Percentiles rank a stretch among this genome's conserved stretches.
Evolutionary conservation across 2,888 invertebrate genomes (phyloP).

Genomic region (Hoplodrina blanda): DNA sequence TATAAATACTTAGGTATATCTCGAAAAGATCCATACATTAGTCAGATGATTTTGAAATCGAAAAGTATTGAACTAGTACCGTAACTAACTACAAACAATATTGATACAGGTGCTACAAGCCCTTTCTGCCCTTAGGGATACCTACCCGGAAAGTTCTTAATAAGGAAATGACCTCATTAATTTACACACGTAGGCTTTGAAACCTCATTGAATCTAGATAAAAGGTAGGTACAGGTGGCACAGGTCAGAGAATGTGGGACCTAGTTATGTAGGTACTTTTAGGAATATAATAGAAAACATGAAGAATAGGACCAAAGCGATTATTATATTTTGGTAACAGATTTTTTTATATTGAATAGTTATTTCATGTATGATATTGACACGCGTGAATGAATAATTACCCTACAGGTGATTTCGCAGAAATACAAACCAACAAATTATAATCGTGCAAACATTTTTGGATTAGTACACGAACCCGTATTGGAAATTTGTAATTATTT

Average conservation of each 20-base stretch:
- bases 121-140: slow-evolving; percentile 21
- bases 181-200: slow-evolving; percentile 19
- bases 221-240: not conserved
- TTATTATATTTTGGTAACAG: not conserved
- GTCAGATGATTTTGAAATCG: not conserved
- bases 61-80: slow-evolving; percentile 4
- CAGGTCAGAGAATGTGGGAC: not conserved
- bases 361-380: too few relatives aligned
- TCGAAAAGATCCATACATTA: too few relatives aligned
- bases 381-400: too few relatives aligned
- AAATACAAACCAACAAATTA: too few relatives aligned
- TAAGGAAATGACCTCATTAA: slow-evolving; percentile 53
- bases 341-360: too few relatives aligned
- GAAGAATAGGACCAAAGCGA: too few relatives aligned
- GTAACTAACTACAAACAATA: slow-evolving; percentile 35
- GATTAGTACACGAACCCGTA: too few relatives aligned
- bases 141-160: slow-evolving; percentile 30
- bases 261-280: too few relatives aligned
- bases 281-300: too few relatives aligned
- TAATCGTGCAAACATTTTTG: too few relatives aligned
- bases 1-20: too few relatives aligned
- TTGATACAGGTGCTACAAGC: slow-evolving; percentile 6
- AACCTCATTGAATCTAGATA: not conserved
- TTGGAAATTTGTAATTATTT: not conserved
- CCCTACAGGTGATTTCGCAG: too few relatives aligned